Evolutionary conservation across 2,888 invertebrate species (phyloP).

Genomic region (Eueremaeus valkanovi): DNA sequence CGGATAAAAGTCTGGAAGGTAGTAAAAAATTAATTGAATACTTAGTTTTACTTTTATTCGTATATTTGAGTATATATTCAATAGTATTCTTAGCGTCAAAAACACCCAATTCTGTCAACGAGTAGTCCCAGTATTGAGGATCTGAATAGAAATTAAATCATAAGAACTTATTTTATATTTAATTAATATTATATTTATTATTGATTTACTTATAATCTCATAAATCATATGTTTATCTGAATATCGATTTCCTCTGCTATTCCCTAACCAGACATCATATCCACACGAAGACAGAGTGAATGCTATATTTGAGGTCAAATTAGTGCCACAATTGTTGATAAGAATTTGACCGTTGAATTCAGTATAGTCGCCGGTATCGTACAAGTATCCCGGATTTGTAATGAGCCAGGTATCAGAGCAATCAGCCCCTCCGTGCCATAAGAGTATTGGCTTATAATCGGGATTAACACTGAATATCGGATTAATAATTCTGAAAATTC

Average conservation of each 20-base stretch:
- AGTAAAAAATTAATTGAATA: too few species aligned
- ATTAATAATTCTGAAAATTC: slow-evolving; percentile 30
- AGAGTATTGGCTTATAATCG: neutral
- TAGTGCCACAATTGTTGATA: slow-evolving; percentile 5
- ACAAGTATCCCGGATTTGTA: neutral
- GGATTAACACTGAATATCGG: neutral
- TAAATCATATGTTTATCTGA: slow-evolving; percentile 3
- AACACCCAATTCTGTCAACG: neutral
- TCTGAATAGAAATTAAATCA: neutral
- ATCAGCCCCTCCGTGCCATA: slow-evolving; percentile 30
- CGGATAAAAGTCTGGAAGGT: too few species aligned
- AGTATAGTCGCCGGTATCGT: slow-evolving; percentile 20
- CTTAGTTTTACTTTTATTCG: too few species aligned
- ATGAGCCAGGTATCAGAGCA: slow-evolving; percentile 19
- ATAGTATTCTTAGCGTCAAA: too few species aligned
- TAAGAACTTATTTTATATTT: neutral
- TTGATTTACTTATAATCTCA: neutral
- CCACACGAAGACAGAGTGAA: slow-evolving; percentile 36
- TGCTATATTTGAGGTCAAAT: neutral
- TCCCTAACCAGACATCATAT: slow-evolving; percentile 37
- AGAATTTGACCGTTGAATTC: neutral
- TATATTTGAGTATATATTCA: too few species aligned
- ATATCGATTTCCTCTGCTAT: slow-evolving; percentile 19
- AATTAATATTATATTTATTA: neutral
- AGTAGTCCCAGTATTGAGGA: slow-evolving; percentile 27